Conservation (phyloP, 2,888 invertebrate species). For the Fragum whitleyi region DNA sequence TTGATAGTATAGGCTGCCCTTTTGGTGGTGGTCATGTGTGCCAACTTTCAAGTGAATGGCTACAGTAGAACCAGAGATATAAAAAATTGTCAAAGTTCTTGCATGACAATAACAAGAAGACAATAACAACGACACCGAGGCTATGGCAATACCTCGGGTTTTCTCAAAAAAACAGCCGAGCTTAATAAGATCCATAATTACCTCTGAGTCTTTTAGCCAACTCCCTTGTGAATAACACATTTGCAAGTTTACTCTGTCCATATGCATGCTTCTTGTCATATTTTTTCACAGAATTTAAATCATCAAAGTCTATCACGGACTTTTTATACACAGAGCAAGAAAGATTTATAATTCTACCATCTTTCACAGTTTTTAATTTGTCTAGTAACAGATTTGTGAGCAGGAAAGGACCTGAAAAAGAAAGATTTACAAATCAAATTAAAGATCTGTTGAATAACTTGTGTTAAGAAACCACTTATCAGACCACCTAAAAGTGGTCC, state of each 20-base stretch:
- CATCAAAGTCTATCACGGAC: constrained; percentile 82
- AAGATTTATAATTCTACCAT: constrained; percentile 83
- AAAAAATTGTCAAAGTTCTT: too few species aligned
- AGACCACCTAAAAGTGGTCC: too few species aligned
- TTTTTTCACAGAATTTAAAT: constrained; percentile 78
- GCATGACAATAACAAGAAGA: too few species aligned
- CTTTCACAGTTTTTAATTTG: constrained; percentile 79
- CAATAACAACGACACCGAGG: too few species aligned
- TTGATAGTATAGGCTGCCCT: too few species aligned
- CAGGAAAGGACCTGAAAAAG: constrained; percentile 82
- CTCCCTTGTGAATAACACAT: constrained; percentile 80
- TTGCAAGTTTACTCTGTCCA: constrained; percentile 83
- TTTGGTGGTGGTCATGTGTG: too few species aligned
- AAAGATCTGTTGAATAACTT: not conserved
- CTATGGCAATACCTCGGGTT: too few species aligned
- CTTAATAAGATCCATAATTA: too few species aligned
- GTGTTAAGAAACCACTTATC: too few species aligned
- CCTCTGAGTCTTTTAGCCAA: constrained; percentile 80
- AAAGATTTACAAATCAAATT: constrained; percentile 18
- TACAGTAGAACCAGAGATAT: too few species aligned
- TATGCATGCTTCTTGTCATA: constrained; percentile 80
- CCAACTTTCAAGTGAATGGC: too few species aligned
- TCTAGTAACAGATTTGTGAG: constrained; percentile 83
- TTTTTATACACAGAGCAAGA: constrained; percentile 77
- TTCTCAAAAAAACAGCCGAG: too few species aligned